These are phyloP conservation scores for Hemibagrus wyckioides DNA, from an alignment of 2,113 vertebrate species.

Conservation along the genomic window DNA sequence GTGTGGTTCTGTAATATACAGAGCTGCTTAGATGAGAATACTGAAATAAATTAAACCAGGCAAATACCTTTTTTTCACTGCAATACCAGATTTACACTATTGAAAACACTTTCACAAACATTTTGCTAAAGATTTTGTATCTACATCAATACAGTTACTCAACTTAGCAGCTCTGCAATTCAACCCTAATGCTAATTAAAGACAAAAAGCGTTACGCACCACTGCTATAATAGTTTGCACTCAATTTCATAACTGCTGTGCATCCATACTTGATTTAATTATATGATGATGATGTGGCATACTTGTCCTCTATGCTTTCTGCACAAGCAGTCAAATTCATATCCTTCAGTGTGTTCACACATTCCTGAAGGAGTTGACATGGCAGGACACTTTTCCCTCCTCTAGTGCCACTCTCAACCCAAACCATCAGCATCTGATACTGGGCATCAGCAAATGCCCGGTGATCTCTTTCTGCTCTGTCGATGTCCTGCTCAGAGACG, in stretches of 20 bases:
- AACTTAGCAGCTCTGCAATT: background rate
- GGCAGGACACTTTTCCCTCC: conserved; percentile 54
- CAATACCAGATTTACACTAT: background rate
- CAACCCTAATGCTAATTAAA: conserved; percentile 1
- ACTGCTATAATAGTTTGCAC: background rate
- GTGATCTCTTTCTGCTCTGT: conserved; percentile 68
- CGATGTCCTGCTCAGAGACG: conserved; percentile 71
- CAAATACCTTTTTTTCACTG: background rate
- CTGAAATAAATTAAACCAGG: background rate
- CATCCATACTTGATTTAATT: background rate
- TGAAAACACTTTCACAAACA: background rate
- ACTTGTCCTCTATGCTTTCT: conserved; percentile 70
- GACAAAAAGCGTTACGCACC: background rate
- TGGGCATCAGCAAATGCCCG: conserved; percentile 66
- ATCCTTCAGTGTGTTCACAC: conserved; percentile 62
- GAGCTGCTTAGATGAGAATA: background rate
- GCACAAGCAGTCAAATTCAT: conserved; percentile 67
- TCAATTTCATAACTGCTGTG: background rate
- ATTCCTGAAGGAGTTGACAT: conserved; percentile 54
- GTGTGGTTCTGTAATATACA: conserved; percentile 9
- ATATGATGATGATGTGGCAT: background rate
- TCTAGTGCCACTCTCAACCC: conserved; percentile 57
- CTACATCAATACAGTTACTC: background rate
- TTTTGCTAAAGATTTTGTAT: background rate
- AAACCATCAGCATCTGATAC: conserved; percentile 75